Evolutionary conservation across 92 coral and sea anemone genomes (phyloP).

Genomic region (Heteractis magnifica): DNA sequence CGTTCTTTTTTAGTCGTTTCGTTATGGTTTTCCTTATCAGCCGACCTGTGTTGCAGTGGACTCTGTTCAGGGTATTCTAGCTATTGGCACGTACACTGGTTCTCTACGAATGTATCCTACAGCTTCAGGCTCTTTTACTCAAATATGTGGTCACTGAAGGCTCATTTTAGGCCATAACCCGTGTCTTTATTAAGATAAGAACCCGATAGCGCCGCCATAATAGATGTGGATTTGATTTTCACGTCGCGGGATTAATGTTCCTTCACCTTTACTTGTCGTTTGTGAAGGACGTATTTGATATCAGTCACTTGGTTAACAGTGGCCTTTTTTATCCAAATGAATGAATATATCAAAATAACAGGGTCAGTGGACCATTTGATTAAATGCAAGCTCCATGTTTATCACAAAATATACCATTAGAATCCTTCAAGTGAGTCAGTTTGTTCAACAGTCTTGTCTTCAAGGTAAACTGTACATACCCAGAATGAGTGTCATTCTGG

Average conservation of each 20-base stretch:
- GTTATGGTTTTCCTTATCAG: constrained; percentile 94
- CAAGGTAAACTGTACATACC: background rate
- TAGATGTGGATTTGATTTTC: background rate
- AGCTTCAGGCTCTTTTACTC: background rate
- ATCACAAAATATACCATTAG: background rate
- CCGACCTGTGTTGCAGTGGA: constrained; percentile 97
- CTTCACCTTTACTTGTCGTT: background rate
- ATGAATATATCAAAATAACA: background rate
- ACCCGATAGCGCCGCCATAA: background rate
- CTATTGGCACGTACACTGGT: constrained; percentile 83
- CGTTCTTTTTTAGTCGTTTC: constrained; percentile 67
- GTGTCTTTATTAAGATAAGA: background rate
- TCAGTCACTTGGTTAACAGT: background rate
- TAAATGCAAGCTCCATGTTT: background rate
- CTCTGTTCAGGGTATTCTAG: constrained; percentile 86
- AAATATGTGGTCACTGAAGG: background rate
- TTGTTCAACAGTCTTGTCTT: background rate
- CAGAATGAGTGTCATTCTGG: background rate
- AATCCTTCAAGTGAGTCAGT: background rate
- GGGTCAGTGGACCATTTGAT: background rate
- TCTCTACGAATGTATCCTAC: constrained; percentile 92
- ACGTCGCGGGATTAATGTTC: background rate
- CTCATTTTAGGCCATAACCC: background rate
- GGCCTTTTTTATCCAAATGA: background rate
- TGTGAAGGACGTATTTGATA: background rate